Conservation (phyloP, 2,113 vertebrate genomes). For the Rousettus leschenaultii region DNA sequence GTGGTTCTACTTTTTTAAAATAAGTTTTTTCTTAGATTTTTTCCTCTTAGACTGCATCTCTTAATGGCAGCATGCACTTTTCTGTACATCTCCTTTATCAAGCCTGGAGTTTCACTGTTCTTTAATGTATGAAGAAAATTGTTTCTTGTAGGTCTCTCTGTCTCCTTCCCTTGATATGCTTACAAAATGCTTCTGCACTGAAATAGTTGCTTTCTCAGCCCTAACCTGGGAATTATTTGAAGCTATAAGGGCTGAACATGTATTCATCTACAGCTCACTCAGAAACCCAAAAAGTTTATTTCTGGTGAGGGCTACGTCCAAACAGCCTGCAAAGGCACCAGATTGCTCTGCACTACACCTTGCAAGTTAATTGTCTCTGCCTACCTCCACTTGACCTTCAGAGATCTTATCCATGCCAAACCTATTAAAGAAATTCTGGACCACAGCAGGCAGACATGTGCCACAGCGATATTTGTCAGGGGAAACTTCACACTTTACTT, state of each 20-base stretch:
- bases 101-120: neutral
- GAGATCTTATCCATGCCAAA: neutral
- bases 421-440: neutral
- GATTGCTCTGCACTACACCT: neutral
- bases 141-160: neutral
- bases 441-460: rapidly evolving
- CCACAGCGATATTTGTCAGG: neutral
- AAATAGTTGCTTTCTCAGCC: neutral
- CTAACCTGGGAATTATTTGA: neutral
- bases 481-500: neutral
- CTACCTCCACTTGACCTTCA: neutral
- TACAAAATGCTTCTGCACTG: neutral
- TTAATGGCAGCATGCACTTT: conserved; percentile 87
- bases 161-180: neutral
- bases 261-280: neutral
- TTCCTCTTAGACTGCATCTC: conserved; percentile 87
- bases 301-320: neutral
- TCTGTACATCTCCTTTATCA: conserved; percentile 88
- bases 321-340: neutral
- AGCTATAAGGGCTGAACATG: neutral
- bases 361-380: neutral
- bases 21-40: conserved; percentile 85
- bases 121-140: neutral
- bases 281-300: neutral
- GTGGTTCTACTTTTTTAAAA: neutral